phyloP scores from a whole-genome alignment of 2,888 invertebrate species.

The Griposia aprilina region DNA sequence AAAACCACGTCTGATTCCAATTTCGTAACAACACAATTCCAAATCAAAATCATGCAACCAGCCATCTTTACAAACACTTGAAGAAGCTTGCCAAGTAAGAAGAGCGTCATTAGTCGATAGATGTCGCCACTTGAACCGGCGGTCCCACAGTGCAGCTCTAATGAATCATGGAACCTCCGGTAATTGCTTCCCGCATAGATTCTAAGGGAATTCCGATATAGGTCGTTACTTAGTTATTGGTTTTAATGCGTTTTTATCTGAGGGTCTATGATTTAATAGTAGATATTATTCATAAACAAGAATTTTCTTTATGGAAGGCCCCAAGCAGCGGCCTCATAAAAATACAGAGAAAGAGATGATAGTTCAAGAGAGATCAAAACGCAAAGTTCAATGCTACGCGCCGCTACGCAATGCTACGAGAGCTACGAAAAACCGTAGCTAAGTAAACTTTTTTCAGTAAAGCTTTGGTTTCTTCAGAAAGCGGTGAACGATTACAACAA shows the following conservation, averaged over 20 bases:
- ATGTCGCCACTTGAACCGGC: conserved; percentile 24
- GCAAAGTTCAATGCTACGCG: conserved; percentile 17
- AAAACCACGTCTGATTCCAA: neutral
- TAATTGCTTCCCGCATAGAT: conserved; percentile 51
- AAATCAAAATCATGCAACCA: conserved; percentile 5
- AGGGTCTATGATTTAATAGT: neutral
- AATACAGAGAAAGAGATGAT: neutral
- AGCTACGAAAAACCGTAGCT: conserved; percentile 14
- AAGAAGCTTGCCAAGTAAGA: conserved; percentile 40
- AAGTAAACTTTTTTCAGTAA: no score
- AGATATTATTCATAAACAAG: neutral
- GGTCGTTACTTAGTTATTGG: conserved; percentile 14
- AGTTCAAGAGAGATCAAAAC: neutral
- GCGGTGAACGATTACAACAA: no score
- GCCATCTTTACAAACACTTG: conserved; percentile 39
- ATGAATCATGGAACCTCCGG: conserved; percentile 40
- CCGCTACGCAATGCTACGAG: conserved; percentile 27
- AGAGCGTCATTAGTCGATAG: conserved; percentile 47
- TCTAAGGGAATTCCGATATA: conserved; percentile 39
- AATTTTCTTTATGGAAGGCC: neutral
- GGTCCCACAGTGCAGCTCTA: conserved; percentile 34
- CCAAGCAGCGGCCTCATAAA: neutral
- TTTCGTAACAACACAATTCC: conserved; percentile 4
- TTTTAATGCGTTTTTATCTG: conserved; percentile 5
- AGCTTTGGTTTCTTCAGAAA: no score